Base-by-base conservation (phyloP, 2,888 invertebrate species). In the Lissocephala sabroskyi region DNA sequence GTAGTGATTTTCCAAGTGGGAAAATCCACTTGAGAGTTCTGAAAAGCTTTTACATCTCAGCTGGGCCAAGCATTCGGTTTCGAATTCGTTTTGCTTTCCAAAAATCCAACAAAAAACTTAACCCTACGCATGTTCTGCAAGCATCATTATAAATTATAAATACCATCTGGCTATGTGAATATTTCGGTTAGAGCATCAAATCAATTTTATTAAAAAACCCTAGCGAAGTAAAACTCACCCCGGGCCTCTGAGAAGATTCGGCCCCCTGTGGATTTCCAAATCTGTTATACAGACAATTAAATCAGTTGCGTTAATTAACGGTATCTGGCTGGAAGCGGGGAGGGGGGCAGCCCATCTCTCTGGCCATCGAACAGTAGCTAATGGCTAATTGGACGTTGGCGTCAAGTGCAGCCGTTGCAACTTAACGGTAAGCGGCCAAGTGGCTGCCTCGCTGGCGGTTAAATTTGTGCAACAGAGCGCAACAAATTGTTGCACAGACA, bases 401-500 rank as follows among this genome's bases (percentile, higher is more conserved):
- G 18, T 37, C 44, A 53, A 48, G 33, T 42, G 46, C 35, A 46
- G 23, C 23, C 7, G 7, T 23, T 23, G 23, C 23, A 23, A 23
- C 2, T 18, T 11, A 23, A 37, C 37, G n/a, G 7, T 19, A 18
- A 30, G 10, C n/a, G 30, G 36, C 18, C 29, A n/a, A n/a, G n/a
- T n/a, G n/a, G n/a, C n/a, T n/a, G 42, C 45, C 47, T 29, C 44
- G 49, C 49, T n/a, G 29, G 39, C 56, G 40, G 19, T 14, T 26
- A 7, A 28, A 29, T 16, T 49, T 74, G 76, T 56, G 52, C 74
- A 76, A 46, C 62, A 49, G 52, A 59, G 71, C 79, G 77, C 77
- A 71, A 71, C 71, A 67, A 71, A 60, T 78, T 79, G 74, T 61
- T 75, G 76, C 79, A 65, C 48, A 45, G 55, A 14, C 47, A 39